Conservation (phyloP, 2,888 invertebrate genomes). For the Frankliniella fusca region DNA sequence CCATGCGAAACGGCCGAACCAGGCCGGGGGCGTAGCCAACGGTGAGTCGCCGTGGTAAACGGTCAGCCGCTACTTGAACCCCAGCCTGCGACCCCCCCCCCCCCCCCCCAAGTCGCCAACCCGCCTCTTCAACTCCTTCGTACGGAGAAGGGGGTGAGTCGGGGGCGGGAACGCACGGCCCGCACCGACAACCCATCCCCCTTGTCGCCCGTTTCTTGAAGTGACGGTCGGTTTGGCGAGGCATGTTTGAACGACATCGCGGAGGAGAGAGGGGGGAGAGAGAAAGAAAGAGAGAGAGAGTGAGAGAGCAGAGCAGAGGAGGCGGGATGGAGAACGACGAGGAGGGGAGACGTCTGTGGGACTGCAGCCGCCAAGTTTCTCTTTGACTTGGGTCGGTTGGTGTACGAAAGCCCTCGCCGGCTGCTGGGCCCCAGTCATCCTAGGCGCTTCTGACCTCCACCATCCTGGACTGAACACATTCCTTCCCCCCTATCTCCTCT, state of each 20-base stretch:
- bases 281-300: no score
- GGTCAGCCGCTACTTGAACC: background rate
- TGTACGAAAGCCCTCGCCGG: background rate
- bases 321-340: no score
- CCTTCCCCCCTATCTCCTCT: no score
- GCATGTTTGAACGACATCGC: conserved; percentile 8
- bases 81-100: background rate
- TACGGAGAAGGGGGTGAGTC: no score
- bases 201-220: background rate
- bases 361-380: conserved; percentile 1
- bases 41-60: background rate
- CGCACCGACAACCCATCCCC: no score
- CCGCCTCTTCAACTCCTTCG: background rate
- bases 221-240: conserved; percentile 6
- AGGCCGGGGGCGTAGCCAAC: background rate
- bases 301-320: no score
- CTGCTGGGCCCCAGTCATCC: background rate
- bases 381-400: conserved; percentile 11
- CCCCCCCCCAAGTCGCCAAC: no score
- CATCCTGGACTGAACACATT: no score
- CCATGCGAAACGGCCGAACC: no score
- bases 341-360: background rate
- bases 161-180: no score
- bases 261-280: background rate
- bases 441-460: no score